Base-by-base conservation (phyloP, 2,888 invertebrate genomes). In the Exocentrus adspersus region DNA sequence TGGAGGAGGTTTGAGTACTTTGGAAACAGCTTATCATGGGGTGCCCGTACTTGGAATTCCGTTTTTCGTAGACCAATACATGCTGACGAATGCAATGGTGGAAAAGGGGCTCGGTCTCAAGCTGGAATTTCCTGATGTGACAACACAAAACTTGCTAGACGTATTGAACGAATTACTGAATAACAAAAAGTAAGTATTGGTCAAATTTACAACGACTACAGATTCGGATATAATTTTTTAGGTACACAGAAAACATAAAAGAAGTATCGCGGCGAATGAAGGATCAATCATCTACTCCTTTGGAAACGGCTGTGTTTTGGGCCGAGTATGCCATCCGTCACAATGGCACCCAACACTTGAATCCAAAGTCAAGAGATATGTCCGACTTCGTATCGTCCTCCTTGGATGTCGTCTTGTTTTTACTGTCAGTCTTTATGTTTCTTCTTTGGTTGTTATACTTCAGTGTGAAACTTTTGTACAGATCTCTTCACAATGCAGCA, bases 51-150 rank as follows among this genome's bases (percentile, higher is more conserved):
- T 72, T n/a, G 64, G 61, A 21, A 61, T 72, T 28, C 72, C 73
- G 16, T 72, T 73, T 30, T 62, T 65, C 28, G 56, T 57, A 9
- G 73, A 73, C 63, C 73, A 73, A 37, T 57, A 48, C 2, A 48
- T 75, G 12, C 80, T 79, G 63, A 72, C 75, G 67, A 51, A 60
- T 7, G 74, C 73, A 48, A 72, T 78, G 30, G 72, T 70, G 30
- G 57, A 67, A 4, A 67, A 71, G 9, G 77, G 77, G 32, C 62
- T 72, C 51, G 77, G 72, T 6, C 28, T 68, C 7, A 67, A 62
- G 14, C 28, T 76, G 9, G 70, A 73, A 58, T 66, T 72, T n/a
- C 12, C 65, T 5, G 67, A 70, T 14, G 30, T 77, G 4, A 73
- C 71, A 6, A 63, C 67, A 37, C 69, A 73, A 3, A 42, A 45